Evolutionary conservation across 2,888 invertebrate genomes (phyloP).

Genomic region (Torymus aiolomorphi): DNA sequence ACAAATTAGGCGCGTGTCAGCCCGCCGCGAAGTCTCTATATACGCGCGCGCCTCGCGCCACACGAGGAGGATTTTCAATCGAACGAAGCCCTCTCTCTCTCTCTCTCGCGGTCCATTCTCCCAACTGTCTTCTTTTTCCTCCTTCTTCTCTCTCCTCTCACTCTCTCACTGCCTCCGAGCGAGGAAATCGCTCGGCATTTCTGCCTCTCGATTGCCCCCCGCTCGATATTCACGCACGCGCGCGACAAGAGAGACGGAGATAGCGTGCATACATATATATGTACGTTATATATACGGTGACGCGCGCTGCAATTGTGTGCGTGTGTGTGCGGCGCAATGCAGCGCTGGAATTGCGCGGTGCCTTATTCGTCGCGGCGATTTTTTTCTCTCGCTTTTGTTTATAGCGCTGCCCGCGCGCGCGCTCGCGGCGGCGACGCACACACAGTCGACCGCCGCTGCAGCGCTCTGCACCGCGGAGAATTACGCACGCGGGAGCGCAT

Average conservation of each 20-base stretch:
- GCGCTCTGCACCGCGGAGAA: conserved; percentile 43
- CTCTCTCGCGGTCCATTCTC: conserved; percentile 20
- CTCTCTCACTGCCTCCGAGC: neutral
- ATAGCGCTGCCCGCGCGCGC: conserved; percentile 18
- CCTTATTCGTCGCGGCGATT: conserved; percentile 63
- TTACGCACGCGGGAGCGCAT: conserved; percentile 67
- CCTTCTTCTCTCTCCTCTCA: conserved; percentile 12
- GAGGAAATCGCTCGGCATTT: conserved; percentile 48
- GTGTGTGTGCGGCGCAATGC: neutral
- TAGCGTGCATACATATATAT: conserved; percentile 37
- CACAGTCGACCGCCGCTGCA: conserved; percentile 46
- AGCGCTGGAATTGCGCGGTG: conserved; percentile 61
- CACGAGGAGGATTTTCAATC: conserved; percentile 29
- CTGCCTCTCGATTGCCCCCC: conserved; percentile 33
- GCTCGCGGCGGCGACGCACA: neutral
- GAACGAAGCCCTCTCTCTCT: neutral
- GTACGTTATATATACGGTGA: conserved; percentile 18
- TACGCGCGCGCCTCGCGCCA: too few species aligned
- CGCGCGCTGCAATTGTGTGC: conserved; percentile 50
- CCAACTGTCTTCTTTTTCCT: conserved; percentile 25
- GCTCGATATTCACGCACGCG: conserved; percentile 37
- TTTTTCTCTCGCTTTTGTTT: conserved; percentile 62
- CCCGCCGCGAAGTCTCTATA: conserved; percentile 33
- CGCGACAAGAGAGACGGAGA: conserved; percentile 17
- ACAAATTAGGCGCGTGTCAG: conserved; percentile 27